Evolutionary conservation across 2,888 invertebrate genomes (phyloP), one percentile per base, ranked within the genome.

Genomic region (Pristionchus entomophagus): DNA sequence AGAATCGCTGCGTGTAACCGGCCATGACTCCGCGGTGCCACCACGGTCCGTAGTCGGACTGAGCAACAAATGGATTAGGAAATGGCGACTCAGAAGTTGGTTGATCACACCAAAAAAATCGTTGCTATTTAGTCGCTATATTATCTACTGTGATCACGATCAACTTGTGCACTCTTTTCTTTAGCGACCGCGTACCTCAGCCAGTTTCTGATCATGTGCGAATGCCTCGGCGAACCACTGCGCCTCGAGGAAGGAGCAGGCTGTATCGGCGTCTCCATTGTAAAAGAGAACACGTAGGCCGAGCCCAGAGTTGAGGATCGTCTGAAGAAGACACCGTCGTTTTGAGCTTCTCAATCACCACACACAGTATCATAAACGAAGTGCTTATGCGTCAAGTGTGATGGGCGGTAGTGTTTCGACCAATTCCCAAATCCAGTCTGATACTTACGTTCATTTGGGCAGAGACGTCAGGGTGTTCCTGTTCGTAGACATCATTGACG

Each of bases 221-320:
- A 91, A 87, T 77, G 88, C 86, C 84, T 90, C 89, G 51, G 90
- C 86, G 85, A 90, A 85, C 51, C 89, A 88, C 82, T 89, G 86
- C 12, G 91, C 90, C 80, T 90, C 90, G 69, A 91, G 87, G 89
- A 91, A 89, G 17, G 87, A 86, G 83, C 90, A 91, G 3, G 90
- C 91, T 0, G 89, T 88, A 83, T 91, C 91, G 38, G 88, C 88
- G 87, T 91, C 91, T 86, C 91, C 91, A 86, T 91, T 91, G 87
- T 91, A 91, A 77, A 91, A 82, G 38, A 91, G 87, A 59, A 91
- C 88, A 22, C 73, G 85, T 1, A 85, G 85, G n/a, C 19, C n/a
- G 26, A 73, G 56, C 10, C 56, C 56, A 4, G 85, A 85, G 85
- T 85, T 85, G 29, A 85, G 19, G 51, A 85, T 69, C 8, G 77